These are phyloP conservation scores for Machimus atricapillus DNA, from an alignment of 2,888 invertebrate species.

Conservation along the genomic window DNA sequence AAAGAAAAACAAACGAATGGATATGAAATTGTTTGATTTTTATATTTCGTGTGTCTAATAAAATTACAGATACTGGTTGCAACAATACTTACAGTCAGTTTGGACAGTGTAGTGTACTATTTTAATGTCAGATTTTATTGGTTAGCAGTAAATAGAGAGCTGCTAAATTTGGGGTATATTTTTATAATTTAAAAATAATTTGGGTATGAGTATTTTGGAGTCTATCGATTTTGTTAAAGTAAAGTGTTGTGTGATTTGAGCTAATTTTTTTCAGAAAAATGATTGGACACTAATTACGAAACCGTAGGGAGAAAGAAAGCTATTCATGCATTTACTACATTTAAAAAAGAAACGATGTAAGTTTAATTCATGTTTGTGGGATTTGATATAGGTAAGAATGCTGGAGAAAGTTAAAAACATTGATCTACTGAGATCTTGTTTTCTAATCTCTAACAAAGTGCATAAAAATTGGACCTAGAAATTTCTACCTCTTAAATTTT, in stretches of 20 bases:
- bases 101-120: neutral
- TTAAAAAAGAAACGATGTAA: too few relatives aligned
- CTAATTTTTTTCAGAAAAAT: neutral
- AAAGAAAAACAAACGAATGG: neutral
- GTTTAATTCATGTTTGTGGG: too few relatives aligned
- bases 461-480: too few relatives aligned
- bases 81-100: constrained; percentile 12
- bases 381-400: too few relatives aligned
- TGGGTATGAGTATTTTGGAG: neutral
- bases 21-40: constrained; percentile 3
- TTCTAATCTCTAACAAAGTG: too few relatives aligned
- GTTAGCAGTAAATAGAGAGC: neutral
- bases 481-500: too few relatives aligned
- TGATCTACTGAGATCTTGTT: too few relatives aligned
- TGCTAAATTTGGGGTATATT: neutral
- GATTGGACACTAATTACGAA: neutral
- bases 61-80: neutral
- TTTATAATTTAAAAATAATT: neutral
- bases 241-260: neutral
- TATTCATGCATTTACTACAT: neutral
- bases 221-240: neutral
- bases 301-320: neutral
- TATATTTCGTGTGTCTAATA: constrained; percentile 10
- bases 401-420: too few relatives aligned
- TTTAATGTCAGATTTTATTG: neutral